Percentiles rank a stretch among this genome's conserved stretches.
Evolutionary conservation across 1,140 invertebrate genomes (phyloP).

Genomic region (Neodiprion virginianus): DNA sequence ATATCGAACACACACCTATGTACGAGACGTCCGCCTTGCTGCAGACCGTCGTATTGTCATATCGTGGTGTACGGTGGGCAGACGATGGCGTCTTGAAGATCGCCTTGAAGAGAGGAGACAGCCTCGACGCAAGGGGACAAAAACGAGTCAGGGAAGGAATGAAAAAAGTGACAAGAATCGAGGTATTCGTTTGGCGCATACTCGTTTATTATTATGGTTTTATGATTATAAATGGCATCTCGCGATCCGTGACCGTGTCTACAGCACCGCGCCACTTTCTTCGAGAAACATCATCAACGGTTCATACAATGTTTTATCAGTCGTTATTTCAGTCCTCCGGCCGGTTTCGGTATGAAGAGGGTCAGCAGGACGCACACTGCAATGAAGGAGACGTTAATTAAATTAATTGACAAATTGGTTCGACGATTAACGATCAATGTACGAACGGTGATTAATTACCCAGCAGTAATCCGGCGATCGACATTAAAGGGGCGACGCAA

Average conservation of each 20-base stretch:
- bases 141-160: not conserved
- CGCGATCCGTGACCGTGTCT: not conserved
- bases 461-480: slow-evolving; percentile 47
- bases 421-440: slow-evolving; percentile 4
- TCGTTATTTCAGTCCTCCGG: slow-evolving; percentile 33
- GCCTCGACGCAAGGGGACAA: too few relatives aligned
- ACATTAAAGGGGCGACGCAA: slow-evolving; percentile 56
- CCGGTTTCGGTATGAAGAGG: slow-evolving; percentile 39
- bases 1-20: slow-evolving; percentile 37
- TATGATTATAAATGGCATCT: not conserved
- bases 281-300: not conserved
- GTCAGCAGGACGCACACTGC: slow-evolving; percentile 44
- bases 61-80: too few relatives aligned
- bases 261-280: not conserved
- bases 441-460: slow-evolving; percentile 47
- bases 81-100: too few relatives aligned
- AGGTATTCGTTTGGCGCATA: not conserved
- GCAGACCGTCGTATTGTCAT: slow-evolving; percentile 6
- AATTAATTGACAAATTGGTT: slow-evolving; percentile 9
- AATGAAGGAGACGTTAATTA: slow-evolving; percentile 15
- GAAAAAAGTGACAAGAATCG: slow-evolving; percentile 11
- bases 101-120: too few relatives aligned
- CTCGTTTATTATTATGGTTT: not conserved
- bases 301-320: not conserved
- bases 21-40: slow-evolving; percentile 32